Base-by-base conservation (phyloP, 2,113 vertebrate species). In the Ellobius talpinus region DNA sequence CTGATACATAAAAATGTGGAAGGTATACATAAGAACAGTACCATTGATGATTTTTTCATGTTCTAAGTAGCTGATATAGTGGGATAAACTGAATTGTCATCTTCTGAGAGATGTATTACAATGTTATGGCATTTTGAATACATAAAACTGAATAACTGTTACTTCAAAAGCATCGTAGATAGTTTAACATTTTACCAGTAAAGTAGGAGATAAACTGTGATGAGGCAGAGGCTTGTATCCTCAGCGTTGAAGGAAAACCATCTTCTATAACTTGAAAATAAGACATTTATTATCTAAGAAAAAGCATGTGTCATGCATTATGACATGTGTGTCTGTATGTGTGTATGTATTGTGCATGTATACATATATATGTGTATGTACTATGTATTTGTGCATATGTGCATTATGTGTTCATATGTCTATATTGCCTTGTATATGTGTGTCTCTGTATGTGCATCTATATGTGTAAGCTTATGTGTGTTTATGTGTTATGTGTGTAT, bases 201-300 rank as follows among this genome's bases (percentile, higher is more conserved):
- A 87, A 88, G 72, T 3, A 74, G 7, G 9, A 91, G 11, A 58
- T 42, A 85, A 3, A 86, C 12, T 45, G 13, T 81, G 9, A 88
- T 50, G 82, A 81, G 19, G 47, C 66, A 90, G 14, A 66, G n/a
- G 3, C 16, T 29, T 12, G 2, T 66, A 7, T 91, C 31, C 36
- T 94, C 79, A 47, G 29, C 63, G 24, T 13, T 94, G 58, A 86
- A 95, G n/a, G 79, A 78, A 84, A 93, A 87, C 13, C 93, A 45
- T 79, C 13, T 63, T 21, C 4, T 45, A 2, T 24, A 33, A 31
- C 19, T 91, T 77, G 29, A 74, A 52, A 82, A 93, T 89, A 70
- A 55, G 21, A 3, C 45, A 52, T 61, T 87, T 74, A 90, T 87
- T 87, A 87, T 36, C 8, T 5, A 42, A 26, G 23, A 77, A 90